Conservation (phyloP, 1,140 invertebrate species). For the Cotesia glomerata region DNA sequence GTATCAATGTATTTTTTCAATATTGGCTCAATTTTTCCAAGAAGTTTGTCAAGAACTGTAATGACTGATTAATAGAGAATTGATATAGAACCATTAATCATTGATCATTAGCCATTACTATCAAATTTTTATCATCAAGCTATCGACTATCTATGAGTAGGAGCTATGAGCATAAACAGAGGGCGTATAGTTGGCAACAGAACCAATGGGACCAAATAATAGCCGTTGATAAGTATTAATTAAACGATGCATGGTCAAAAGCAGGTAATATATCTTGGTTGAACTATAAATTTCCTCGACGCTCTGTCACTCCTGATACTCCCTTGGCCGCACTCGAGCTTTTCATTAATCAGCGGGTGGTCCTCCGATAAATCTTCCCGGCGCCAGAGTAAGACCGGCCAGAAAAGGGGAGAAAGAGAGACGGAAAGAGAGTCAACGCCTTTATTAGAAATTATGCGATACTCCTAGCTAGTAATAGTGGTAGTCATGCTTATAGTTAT, state of each 20-base stretch:
- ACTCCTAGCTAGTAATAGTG: constrained; percentile 14
- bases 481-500: background rate
- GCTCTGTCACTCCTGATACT: constrained; percentile 7
- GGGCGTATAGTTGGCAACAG: too few relatives aligned
- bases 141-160: too few relatives aligned
- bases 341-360: constrained; percentile 34
- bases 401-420: too few relatives aligned
- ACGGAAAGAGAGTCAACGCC: constrained; percentile 18
- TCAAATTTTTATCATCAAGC: too few relatives aligned
- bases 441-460: constrained; percentile 33
- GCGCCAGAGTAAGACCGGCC: background rate
- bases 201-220: too few relatives aligned
- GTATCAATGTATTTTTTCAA: too few relatives aligned
- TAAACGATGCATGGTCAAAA: constrained; percentile 11
- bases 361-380: constrained; percentile 31
- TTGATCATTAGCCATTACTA: too few relatives aligned
- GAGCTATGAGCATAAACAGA: too few relatives aligned
- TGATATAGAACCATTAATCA: too few relatives aligned
- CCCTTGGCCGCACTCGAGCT: constrained; percentile 17
- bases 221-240: constrained; percentile 4
- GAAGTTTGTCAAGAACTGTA: too few relatives aligned
- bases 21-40: too few relatives aligned
- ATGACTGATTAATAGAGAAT: too few relatives aligned
- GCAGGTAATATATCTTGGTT: constrained; percentile 9
- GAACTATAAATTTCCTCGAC: constrained; percentile 15